A percentile compares a stretch with the other conserved stretches of the same genome.
Evolutionary conservation across 2,113 vertebrate species (phyloP).

Genomic region (Chloropsis hardwickii): DNA sequence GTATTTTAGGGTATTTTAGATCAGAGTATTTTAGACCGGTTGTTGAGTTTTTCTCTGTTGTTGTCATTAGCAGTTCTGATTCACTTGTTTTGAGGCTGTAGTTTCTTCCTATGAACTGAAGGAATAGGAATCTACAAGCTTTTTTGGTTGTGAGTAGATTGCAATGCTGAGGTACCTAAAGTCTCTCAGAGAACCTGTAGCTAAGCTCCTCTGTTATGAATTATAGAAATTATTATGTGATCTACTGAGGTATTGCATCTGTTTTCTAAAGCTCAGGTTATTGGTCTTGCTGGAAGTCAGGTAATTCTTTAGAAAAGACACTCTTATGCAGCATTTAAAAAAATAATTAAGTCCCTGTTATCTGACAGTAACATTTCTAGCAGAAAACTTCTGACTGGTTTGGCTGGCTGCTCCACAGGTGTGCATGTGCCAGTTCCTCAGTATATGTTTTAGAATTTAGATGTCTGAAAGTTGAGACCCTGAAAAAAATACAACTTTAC

Average conservation of each 20-base stretch:
- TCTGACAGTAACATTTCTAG: neutral
- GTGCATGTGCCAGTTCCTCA: neutral
- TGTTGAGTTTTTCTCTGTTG: neutral
- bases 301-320: neutral
- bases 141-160: neutral
- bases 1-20: too few species aligned
- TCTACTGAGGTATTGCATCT: neutral
- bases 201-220: neutral
- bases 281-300: neutral
- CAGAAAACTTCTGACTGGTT: neutral
- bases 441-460: neutral
- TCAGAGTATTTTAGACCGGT: neutral
- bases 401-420: neutral
- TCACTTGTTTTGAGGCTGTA: neutral
- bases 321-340: fast-evolving
- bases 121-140: neutral
- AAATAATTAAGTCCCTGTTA: neutral
- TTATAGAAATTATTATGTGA: neutral
- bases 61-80: neutral
- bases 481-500: neutral
- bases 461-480: neutral
- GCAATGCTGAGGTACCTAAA: neutral
- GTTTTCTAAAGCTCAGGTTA: neutral
- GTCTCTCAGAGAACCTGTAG: neutral
- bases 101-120: neutral